These are phyloP conservation scores for Drosophila subsilvestris DNA, from an alignment of 2,888 invertebrate species.

Conservation along the genomic window DNA sequence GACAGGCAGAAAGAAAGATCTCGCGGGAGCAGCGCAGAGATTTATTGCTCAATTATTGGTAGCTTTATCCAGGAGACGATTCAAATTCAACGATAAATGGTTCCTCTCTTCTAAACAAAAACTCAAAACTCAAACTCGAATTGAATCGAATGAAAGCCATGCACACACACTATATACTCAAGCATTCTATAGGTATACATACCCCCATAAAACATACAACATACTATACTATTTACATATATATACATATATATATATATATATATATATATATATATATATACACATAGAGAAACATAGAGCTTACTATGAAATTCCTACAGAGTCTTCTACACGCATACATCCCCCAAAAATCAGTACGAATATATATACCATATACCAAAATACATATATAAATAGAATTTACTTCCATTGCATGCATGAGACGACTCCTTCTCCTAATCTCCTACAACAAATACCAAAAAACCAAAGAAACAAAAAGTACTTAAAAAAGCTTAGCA, in stretches of 20 bases:
- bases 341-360: constrained; percentile 22
- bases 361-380: constrained; percentile 7
- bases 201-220: constrained; percentile 8
- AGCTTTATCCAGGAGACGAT: constrained; percentile 48
- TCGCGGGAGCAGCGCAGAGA: constrained; percentile 8
- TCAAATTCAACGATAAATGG: constrained; percentile 47
- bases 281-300: constrained; percentile 61
- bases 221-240: constrained; percentile 21
- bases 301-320: constrained; percentile 74
- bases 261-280: constrained; percentile 19
- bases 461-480: neutral
- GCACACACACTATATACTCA: constrained; percentile 27
- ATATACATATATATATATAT: constrained; percentile 21
- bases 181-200: neutral
- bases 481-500: constrained; percentile 37
- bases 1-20: constrained; percentile 3
- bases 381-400: constrained; percentile 22
- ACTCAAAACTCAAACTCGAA: constrained; percentile 24
- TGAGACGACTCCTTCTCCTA: neutral
- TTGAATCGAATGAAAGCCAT: constrained; percentile 11
- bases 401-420: constrained; percentile 43
- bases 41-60: constrained; percentile 67
- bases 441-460: neutral
- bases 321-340: constrained; percentile 35
- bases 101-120: constrained; percentile 54